A percentile compares a stretch with the other conserved stretches of the same genome.
phyloP scores from a whole-genome alignment of 2,888 invertebrate genomes.

The Cosmia pyralina region DNA sequence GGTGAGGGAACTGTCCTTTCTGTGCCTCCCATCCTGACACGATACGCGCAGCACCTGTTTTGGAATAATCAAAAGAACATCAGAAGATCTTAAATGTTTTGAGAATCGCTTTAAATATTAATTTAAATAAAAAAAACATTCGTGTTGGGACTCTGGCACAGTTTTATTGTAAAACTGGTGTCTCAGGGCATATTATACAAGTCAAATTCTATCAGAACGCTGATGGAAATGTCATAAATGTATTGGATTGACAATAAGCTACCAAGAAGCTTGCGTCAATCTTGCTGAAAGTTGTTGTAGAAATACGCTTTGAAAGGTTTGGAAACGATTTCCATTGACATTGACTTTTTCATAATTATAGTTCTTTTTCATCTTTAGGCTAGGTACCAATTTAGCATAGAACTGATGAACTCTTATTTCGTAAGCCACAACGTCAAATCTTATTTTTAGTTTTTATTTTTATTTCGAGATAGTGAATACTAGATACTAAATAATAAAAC shows the following conservation, averaged over 20 bases:
- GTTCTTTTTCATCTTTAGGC: neutral
- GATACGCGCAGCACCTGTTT: slow-evolving; percentile 28
- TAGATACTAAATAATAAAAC: no score
- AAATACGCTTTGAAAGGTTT: neutral
- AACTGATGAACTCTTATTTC: neutral
- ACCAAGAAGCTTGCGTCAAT: neutral
- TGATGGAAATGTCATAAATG: neutral
- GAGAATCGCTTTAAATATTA: neutral
- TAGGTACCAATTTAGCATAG: neutral
- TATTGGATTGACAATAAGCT: neutral
- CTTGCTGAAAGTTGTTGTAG: neutral
- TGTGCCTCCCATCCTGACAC: slow-evolving; percentile 77
- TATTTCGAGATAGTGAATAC: no score
- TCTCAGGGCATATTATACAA: neutral
- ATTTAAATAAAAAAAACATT: neutral
- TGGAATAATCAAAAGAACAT: neutral
- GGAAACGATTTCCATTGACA: neutral
- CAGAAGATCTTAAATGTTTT: neutral
- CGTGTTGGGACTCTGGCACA: neutral
- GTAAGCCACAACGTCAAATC: neutral
- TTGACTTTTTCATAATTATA: no score
- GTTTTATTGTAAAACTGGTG: neutral
- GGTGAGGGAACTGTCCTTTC: slow-evolving; percentile 74
- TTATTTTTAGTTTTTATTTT: no score
- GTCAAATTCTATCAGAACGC: neutral